Conservation (phyloP, 1,140 invertebrate genomes). For the Lanistes nyassanus region DNA sequence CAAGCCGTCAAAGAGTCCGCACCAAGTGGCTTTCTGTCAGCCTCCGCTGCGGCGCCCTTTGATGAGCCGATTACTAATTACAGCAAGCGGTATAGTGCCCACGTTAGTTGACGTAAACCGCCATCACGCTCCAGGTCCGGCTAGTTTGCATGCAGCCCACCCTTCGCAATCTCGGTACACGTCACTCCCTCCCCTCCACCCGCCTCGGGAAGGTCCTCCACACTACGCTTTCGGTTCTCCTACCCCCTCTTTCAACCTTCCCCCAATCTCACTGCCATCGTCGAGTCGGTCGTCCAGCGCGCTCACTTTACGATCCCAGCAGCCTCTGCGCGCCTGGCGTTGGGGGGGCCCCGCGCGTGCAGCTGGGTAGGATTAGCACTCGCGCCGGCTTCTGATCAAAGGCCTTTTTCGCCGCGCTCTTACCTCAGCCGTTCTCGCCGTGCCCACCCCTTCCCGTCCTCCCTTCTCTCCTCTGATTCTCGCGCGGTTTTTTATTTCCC, state of each 20-base stretch:
- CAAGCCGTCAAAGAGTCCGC: too few relatives aligned
- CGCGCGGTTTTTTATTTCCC: background rate
- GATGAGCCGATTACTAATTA: too few relatives aligned
- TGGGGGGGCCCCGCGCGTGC: conserved; percentile 1
- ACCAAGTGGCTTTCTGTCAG: too few relatives aligned
- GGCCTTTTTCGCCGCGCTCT: conserved; percentile 9
- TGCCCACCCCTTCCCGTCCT: background rate
- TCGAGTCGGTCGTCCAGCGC: background rate
- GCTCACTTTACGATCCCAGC: background rate
- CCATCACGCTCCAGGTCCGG: too few relatives aligned
- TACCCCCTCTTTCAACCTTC: background rate
- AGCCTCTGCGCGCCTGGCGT: background rate
- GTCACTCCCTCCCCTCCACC: too few relatives aligned
- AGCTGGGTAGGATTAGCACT: conserved; percentile 26
- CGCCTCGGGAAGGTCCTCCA: background rate
- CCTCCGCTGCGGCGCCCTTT: too few relatives aligned
- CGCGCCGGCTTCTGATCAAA: conserved; percentile 24
- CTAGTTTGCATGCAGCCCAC: too few relatives aligned
- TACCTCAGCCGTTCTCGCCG: background rate
- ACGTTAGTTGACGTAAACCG: too few relatives aligned
- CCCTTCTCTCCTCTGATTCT: background rate
- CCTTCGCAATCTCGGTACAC: too few relatives aligned
- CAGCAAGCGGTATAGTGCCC: too few relatives aligned
- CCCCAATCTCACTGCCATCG: background rate
- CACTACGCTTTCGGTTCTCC: background rate